Base-by-base conservation (phyloP, 2,113 vertebrate genomes). In the Falcunculus frontatus region DNA sequence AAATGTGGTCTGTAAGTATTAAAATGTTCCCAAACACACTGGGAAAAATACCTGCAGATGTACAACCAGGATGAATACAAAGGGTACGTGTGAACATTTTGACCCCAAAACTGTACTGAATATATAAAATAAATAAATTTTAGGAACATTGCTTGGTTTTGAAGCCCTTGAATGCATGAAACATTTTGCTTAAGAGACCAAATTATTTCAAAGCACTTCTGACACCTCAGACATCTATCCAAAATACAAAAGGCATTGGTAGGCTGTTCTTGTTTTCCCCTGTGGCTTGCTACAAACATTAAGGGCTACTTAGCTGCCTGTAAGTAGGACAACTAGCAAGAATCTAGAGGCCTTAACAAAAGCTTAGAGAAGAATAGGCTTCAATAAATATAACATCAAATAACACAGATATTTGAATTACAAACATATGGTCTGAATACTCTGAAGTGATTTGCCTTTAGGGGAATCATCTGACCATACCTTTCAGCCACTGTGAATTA, bases 161-260 rank as follows among this genome's bases (percentile, higher is more conserved):
- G 17, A 89, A 30, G 25, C 6, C 6, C 10, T 41, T 64, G 49
- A 90, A 68, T 17, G 1, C 22, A 74, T 10, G 4, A 29, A 87
- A 53, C 17, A 30, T 74, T 91, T 95, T 86, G 84, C 60, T 57
- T 77, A 55, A 78, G 68, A 77, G 55, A 95, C 9, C 13, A 94
- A 79, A 94, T 90, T 90, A 89, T 30, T 74, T 94, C 87, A 93
- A 55, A 72, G 77, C 19, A 50, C 59, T 93, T 95, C 73, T 91
- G 89, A 93, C 87, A 93, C 39, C 26, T 82, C 9, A 10, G 64
- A 74, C 44, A 87, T 73, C 37, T 75, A 72, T 57, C 57, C 41
- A 73, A 94, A 91, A 77, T 73, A 85, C 32, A 88, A 73, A 97
- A 95, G 20, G 37, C 32, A 37, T 16, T 81, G 39, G 29, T 57